Evolutionary conservation across 2,888 invertebrate genomes (phyloP).

Genomic region (Silvanus unidentatus): DNA sequence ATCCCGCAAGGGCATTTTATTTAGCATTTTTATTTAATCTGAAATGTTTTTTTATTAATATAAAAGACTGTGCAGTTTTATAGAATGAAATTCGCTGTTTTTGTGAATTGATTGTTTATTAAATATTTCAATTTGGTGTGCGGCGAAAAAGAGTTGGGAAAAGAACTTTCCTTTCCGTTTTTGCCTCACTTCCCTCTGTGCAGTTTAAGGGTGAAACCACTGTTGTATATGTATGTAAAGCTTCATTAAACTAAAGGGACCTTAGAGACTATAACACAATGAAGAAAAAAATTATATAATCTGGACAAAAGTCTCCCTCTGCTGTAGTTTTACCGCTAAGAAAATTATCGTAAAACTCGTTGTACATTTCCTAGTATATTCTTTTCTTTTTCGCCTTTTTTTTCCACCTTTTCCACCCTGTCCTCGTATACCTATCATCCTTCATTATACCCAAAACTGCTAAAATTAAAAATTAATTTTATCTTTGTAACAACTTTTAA

Average conservation of each 20-base stretch:
- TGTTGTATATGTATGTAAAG: conserved; percentile 29
- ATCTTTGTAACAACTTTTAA: conserved; percentile 46
- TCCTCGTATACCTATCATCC: conserved; percentile 20
- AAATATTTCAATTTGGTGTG: too few relatives aligned
- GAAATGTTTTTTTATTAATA: conserved; percentile 45
- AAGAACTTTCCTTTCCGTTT: too few relatives aligned
- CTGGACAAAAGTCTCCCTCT: conserved; percentile 41
- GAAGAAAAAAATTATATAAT: conserved; percentile 35
- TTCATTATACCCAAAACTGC: conserved; percentile 35
- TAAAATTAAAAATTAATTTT: conserved; percentile 49
- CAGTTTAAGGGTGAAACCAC: conserved; percentile 30
- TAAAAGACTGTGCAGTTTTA: conserved; percentile 46
- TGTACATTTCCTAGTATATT: neutral
- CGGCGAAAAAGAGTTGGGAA: too few relatives aligned
- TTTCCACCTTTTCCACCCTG: conserved; percentile 29
- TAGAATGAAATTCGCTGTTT: conserved; percentile 41
- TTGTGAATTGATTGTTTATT: neutral
- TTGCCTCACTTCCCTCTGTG: too few relatives aligned
- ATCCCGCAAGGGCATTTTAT: conserved; percentile 43
- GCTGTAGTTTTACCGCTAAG: conserved; percentile 34
- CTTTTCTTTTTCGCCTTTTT: neutral
- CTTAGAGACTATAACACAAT: conserved; percentile 41
- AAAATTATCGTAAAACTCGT: conserved; percentile 37
- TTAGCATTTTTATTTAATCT: conserved; percentile 47
- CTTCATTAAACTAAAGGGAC: conserved; percentile 46